phyloP scores from a whole-genome alignment of 1,140 invertebrate species.

The Apis cerana region DNA sequence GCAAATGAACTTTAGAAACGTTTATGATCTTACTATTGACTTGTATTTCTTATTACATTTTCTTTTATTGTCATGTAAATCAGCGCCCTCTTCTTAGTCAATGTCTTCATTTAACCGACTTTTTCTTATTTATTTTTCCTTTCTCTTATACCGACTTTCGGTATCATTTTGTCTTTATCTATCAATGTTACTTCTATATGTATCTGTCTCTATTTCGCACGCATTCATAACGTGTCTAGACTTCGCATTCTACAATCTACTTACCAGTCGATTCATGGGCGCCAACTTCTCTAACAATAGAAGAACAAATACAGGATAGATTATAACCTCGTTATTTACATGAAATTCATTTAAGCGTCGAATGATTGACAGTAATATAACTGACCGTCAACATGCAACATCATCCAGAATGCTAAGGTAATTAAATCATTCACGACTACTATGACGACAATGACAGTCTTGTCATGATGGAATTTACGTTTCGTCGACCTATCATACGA shows the following conservation, averaged over 20 bases:
- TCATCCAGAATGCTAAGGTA: not conserved
- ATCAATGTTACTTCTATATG: not conserved
- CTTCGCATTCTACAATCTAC: constrained; percentile 2
- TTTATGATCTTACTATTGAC: not conserved
- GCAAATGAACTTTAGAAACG: constrained; percentile 1
- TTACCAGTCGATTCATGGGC: constrained; percentile 7
- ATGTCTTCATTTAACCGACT: constrained; percentile 1
- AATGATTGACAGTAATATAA: constrained; percentile 11
- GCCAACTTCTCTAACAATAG: not conserved
- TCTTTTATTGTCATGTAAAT: not conserved
- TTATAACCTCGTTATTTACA: not conserved
- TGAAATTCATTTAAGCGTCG: constrained; percentile 2
- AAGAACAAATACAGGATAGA: no score
- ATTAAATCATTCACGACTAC: constrained; percentile 2
- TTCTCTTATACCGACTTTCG: not conserved
- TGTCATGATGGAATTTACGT: constrained; percentile 23
- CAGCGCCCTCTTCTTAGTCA: not conserved
- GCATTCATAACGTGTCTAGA: not conserved
- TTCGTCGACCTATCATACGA: constrained; percentile 23
- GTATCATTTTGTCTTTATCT: no score
- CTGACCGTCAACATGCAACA: not conserved
- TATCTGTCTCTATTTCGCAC: not conserved
- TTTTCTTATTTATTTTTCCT: not conserved
- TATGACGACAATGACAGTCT: not conserved
- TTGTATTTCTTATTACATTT: constrained; percentile 16